Evolutionary conservation across 2,113 vertebrate species (phyloP).

Genomic region (Heptranchias perlo): DNA sequence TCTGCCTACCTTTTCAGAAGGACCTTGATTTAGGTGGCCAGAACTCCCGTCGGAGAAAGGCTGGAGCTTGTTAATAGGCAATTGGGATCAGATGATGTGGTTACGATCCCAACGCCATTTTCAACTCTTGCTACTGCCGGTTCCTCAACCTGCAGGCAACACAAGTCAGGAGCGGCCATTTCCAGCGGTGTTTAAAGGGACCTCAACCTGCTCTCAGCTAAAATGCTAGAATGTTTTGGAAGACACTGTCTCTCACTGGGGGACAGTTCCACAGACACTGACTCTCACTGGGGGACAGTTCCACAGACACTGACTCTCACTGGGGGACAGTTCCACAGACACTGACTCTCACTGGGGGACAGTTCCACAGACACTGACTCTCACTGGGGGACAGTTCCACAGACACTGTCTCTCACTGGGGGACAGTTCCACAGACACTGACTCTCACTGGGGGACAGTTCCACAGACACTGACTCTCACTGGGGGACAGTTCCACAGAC

Average conservation of each 20-base stretch:
- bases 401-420: not conserved
- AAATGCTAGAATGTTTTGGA: too few relatives aligned
- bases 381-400: not conserved
- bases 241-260: not conserved
- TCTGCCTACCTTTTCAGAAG: not conserved
- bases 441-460: not conserved
- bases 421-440: not conserved
- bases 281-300: not conserved
- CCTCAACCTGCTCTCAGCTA: too few relatives aligned
- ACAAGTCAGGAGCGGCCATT: not conserved
- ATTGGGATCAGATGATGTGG: too few relatives aligned
- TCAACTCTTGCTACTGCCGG: not conserved
- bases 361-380: not conserved
- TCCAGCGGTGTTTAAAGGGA: not conserved
- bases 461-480: not conserved
- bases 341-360: not conserved
- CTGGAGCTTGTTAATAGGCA: not conserved
- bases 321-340: not conserved
- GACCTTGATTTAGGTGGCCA: too few relatives aligned
- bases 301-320: too few relatives aligned
- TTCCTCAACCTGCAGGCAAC: not conserved
- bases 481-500: not conserved
- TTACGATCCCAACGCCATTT: not conserved
- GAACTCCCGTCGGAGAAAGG: too few relatives aligned
- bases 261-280: not conserved